Evolutionary conservation across 1,140 invertebrate species (phyloP).

Genomic region (Listronotus bonariensis): DNA sequence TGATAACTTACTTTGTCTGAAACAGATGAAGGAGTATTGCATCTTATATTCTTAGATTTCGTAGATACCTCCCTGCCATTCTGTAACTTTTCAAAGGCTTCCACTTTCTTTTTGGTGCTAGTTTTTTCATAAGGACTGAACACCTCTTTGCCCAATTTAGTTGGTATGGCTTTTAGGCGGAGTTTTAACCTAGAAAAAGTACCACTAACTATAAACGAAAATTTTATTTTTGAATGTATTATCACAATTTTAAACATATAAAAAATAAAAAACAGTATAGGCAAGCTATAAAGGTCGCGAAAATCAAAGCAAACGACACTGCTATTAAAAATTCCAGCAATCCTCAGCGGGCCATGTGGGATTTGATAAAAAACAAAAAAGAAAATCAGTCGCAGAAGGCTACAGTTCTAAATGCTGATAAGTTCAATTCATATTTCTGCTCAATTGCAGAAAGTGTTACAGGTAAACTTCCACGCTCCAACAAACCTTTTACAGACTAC

Average conservation of each 20-base stretch:
- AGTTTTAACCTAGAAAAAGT: constrained; percentile 24
- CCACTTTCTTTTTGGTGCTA: constrained; percentile 65
- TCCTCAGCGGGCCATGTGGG: no score
- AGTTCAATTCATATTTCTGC: no score
- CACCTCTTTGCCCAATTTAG: constrained; percentile 40
- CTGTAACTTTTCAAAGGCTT: constrained; percentile 63
- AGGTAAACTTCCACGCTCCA: no score
- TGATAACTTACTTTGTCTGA: constrained; percentile 32
- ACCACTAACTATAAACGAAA: no score
- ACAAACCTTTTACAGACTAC: no score
- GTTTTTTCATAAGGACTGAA: constrained; percentile 64
- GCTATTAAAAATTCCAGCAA: no score
- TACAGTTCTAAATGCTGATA: no score
- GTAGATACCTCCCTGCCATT: constrained; percentile 27
- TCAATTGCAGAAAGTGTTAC: no score
- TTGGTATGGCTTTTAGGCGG: constrained; percentile 19
- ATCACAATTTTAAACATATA: background rate
- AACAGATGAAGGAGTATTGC: constrained; percentile 28
- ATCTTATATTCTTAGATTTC: background rate
- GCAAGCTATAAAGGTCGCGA: no score
- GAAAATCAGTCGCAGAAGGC: no score
- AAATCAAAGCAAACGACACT: no score
- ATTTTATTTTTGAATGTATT: background rate
- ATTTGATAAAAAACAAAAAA: no score
- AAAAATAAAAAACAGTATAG: background rate